Evolutionary conservation across 2,113 vertebrate species (phyloP).

Genomic region (Trachemys scripta): DNA sequence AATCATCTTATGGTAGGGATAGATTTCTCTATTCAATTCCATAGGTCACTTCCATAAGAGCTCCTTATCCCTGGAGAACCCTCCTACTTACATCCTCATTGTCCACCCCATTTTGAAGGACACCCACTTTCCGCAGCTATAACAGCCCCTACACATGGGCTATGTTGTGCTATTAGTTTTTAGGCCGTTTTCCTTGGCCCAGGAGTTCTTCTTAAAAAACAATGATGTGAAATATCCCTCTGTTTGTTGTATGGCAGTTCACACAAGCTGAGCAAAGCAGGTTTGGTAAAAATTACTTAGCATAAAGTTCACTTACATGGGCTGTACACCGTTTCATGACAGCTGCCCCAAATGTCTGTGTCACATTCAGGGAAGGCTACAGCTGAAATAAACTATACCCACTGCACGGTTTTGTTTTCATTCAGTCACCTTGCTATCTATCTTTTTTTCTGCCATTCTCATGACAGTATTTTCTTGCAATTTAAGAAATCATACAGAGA

Average conservation of each 20-base stretch:
- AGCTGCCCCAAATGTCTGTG: background rate
- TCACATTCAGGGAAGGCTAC: background rate
- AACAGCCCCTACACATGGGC: background rate
- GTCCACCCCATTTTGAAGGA: background rate
- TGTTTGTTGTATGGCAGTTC: background rate
- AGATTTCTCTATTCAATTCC: background rate
- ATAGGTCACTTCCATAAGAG: background rate
- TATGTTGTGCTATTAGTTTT: background rate
- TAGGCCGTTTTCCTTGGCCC: background rate
- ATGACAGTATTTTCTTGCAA: background rate
- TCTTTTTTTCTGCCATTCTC: background rate
- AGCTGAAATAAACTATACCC: background rate
- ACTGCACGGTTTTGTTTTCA: background rate
- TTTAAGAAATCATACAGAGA: constrained; percentile 42
- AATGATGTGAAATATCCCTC: background rate
- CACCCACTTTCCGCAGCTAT: background rate
- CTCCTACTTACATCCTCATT: background rate
- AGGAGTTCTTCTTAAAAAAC: background rate
- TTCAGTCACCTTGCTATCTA: background rate
- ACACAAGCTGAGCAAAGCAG: background rate
- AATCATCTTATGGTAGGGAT: fast-evolving
- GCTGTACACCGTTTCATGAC: background rate
- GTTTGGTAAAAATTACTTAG: background rate
- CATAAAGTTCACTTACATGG: background rate
- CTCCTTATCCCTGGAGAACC: background rate